Percentiles rank a stretch among this genome's conserved stretches.
Conservation (phyloP, 92 coral and sea anemone genomes). For the Palythoa caribaeorum region DNA sequence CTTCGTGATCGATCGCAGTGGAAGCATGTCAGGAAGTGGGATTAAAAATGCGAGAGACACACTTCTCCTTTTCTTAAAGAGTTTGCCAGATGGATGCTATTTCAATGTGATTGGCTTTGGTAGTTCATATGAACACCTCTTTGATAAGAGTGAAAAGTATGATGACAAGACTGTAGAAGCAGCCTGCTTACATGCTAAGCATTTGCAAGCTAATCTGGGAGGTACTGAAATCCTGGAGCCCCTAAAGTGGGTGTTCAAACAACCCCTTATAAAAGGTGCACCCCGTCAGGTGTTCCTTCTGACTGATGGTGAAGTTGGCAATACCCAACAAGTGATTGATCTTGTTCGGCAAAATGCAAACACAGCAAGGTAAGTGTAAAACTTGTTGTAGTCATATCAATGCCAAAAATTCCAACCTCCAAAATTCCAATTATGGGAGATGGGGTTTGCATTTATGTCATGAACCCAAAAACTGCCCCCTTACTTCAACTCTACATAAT, state of each 20-base stretch:
- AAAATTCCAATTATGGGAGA: too few species aligned
- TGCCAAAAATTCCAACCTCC: too few species aligned
- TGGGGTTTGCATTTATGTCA: too few species aligned
- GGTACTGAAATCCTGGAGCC: slow-evolving; percentile 88
- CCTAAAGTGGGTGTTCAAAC: slow-evolving; percentile 76
- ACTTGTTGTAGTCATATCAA: too few species aligned
- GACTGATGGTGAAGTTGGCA: slow-evolving; percentile 89
- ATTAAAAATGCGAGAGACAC: slow-evolving; percentile 76
- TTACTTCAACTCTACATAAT: too few species aligned
- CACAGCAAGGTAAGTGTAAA: slow-evolving; percentile 68
- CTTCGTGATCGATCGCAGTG: slow-evolving; percentile 85
- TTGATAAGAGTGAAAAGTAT: slow-evolving; percentile 73
- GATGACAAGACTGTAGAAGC: slow-evolving; percentile 72
- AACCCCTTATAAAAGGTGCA: slow-evolving; percentile 77
- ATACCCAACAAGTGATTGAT: slow-evolving; percentile 82
- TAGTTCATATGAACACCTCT: slow-evolving; percentile 75
- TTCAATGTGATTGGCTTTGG: slow-evolving; percentile 96
- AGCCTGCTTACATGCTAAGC: slow-evolving; percentile 73
- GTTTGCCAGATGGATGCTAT: slow-evolving; percentile 82
- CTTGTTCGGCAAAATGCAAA: slow-evolving; percentile 66
- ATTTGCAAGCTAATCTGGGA: slow-evolving; percentile 81
- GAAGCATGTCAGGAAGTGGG: slow-evolving; percentile 75
- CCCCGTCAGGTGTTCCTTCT: slow-evolving; percentile 92
- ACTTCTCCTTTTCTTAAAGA: slow-evolving; percentile 75
- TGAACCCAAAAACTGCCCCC: too few species aligned